A percentile compares a stretch with the other conserved stretches of the same genome.
Evolutionary conservation across 2,888 invertebrate genomes (phyloP).

Genomic region (Aphelenchoides bicaudatus): DNA sequence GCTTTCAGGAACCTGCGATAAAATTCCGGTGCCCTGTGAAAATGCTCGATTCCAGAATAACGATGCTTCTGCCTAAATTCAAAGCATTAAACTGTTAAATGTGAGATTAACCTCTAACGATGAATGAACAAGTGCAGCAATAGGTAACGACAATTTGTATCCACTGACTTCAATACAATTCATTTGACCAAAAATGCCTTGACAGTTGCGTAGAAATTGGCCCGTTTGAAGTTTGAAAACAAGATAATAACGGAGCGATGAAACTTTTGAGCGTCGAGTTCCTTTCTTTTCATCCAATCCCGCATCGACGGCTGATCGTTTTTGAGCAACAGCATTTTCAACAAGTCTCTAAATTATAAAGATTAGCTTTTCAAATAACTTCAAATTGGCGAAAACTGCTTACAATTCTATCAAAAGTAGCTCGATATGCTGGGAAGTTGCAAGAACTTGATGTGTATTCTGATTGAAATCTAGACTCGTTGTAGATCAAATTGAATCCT

Average conservation of each 20-base stretch:
- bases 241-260: constrained; percentile 25
- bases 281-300: constrained; percentile 23
- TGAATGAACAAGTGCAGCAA: constrained; percentile 26
- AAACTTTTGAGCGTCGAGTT: constrained; percentile 24
- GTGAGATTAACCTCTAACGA: constrained; percentile 25
- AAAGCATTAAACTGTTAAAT: no score
- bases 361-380: neutral
- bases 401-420: constrained; percentile 21
- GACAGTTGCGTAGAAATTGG: neutral
- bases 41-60: constrained; percentile 27
- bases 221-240: constrained; percentile 21
- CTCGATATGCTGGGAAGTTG: constrained; percentile 2
- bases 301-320: constrained; percentile 18
- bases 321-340: constrained; percentile 16
- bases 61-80: no score
- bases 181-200: neutral
- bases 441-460: neutral
- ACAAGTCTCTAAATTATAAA: constrained; percentile 19
- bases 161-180: constrained; percentile 23
- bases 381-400: constrained; percentile 2
- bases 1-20: constrained; percentile 21
- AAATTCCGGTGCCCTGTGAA: constrained; percentile 28
- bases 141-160: constrained; percentile 23
- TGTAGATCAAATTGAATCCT: constrained; percentile 25
- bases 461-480: constrained; percentile 18